Percentiles rank a stretch among this genome's conserved stretches.
Evolutionary conservation across 2,888 invertebrate genomes (phyloP).

Genomic region (Gymnoscelis rufifasciata): DNA sequence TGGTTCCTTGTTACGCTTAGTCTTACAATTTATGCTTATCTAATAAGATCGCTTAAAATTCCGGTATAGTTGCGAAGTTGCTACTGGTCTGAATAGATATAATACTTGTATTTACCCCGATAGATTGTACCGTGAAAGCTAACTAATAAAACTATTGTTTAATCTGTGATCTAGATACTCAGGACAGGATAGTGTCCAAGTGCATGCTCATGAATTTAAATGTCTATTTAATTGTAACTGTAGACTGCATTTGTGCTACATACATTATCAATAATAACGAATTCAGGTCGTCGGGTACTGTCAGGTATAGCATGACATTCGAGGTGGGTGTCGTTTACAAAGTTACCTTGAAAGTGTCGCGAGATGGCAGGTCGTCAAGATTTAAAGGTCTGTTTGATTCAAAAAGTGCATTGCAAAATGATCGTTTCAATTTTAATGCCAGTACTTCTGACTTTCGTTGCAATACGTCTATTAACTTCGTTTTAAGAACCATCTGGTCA

Average conservation of each 20-base stretch:
- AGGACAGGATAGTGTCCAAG: constrained; percentile 23
- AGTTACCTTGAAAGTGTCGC: constrained; percentile 59
- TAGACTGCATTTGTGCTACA: constrained; percentile 34
- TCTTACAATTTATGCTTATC: constrained; percentile 22
- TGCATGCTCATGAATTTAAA: constrained; percentile 37
- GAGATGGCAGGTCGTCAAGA: constrained; percentile 46
- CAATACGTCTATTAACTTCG: not conserved
- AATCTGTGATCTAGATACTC: constrained; percentile 7
- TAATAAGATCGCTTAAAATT: constrained; percentile 25
- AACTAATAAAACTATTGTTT: constrained; percentile 7
- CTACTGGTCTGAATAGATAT: not conserved
- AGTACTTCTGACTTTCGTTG: not conserved
- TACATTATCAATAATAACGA: constrained; percentile 41
- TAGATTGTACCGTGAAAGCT: constrained; percentile 26
- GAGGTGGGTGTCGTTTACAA: constrained; percentile 46
- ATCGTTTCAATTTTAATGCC: not conserved
- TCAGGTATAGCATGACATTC: constrained; percentile 39
- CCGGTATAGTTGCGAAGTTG: constrained; percentile 21
- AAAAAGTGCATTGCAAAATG: not conserved
- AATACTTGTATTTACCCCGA: constrained; percentile 1
- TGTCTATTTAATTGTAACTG: constrained; percentile 20
- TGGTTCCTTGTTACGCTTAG: constrained; percentile 17
- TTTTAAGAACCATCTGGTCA: too few species aligned
- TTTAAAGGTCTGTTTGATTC: not conserved
- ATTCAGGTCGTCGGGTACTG: constrained; percentile 46